Conservation (phyloP, 2,113 vertebrate species). For the Lasiurus cinereus region DNA sequence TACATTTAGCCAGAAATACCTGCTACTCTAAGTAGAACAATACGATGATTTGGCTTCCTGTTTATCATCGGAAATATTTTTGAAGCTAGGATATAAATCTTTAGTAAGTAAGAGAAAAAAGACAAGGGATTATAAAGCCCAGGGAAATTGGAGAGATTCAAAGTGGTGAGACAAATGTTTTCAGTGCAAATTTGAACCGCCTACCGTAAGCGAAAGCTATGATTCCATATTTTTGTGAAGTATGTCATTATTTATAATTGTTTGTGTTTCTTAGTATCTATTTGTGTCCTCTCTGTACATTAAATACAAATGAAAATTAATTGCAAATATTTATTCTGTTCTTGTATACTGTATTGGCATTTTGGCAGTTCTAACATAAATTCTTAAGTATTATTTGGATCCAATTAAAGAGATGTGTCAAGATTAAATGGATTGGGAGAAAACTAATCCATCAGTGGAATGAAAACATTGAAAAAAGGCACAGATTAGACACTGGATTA, state of each 20-base stretch:
- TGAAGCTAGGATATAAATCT: slow-evolving; percentile 46
- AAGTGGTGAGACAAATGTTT: neutral
- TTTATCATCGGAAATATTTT: slow-evolving; percentile 59
- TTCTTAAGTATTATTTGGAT: slow-evolving; percentile 67
- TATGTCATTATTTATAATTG: slow-evolving; percentile 31
- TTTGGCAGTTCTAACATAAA: slow-evolving; percentile 66
- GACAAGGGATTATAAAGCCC: neutral
- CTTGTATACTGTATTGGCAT: slow-evolving; percentile 57
- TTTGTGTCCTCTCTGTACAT: slow-evolving; percentile 24
- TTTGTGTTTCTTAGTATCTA: slow-evolving; percentile 5
- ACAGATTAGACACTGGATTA: neutral
- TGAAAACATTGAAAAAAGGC: slow-evolving; percentile 47
- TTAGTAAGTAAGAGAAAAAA: neutral
- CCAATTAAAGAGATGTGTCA: slow-evolving; percentile 62
- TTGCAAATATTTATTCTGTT: slow-evolving; percentile 70
- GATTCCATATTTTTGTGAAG: neutral
- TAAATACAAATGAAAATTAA: slow-evolving; percentile 48
- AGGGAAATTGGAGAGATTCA: slow-evolving; percentile 30
- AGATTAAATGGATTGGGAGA: slow-evolving; percentile 55
- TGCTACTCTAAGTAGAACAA: slow-evolving; percentile 72
- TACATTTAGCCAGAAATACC: slow-evolving; percentile 81
- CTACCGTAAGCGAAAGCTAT: neutral
- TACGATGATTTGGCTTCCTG: slow-evolving; percentile 74
- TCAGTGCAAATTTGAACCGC: neutral
- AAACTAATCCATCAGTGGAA: slow-evolving; percentile 57